Evolutionary conservation across 2,888 invertebrate species (phyloP).

Genomic region (Anthophora plumipes): DNA sequence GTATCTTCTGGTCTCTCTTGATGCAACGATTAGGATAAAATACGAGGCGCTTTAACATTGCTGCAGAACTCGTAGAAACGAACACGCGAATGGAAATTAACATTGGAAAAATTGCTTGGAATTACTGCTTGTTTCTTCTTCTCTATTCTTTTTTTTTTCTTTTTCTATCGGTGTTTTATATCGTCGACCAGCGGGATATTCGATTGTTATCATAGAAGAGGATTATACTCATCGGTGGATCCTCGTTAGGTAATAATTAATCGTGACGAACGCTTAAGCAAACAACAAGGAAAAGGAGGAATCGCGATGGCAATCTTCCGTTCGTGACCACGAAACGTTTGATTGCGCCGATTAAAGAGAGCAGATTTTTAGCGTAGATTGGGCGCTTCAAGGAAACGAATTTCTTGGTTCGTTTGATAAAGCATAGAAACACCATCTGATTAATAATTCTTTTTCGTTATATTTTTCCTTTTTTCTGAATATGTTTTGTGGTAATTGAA

Average conservation of each 20-base stretch:
- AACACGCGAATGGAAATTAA: neutral
- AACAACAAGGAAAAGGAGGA: constrained; percentile 48
- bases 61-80: neutral
- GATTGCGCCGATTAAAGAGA: constrained; percentile 22
- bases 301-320: constrained; percentile 39
- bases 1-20: neutral
- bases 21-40: neutral
- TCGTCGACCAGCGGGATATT: neutral
- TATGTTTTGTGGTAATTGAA: neutral
- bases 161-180: neutral
- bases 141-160: neutral
- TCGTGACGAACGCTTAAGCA: constrained; percentile 45
- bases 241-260: constrained; percentile 49
- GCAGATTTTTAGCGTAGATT: constrained; percentile 17
- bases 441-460: too few species aligned
- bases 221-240: constrained; percentile 31
- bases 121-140: neutral
- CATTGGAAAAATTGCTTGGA: neutral
- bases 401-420: neutral
- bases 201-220: constrained; percentile 20
- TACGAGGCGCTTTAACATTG: neutral
- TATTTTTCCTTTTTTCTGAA: neutral
- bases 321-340: constrained; percentile 33
- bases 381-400: neutral
- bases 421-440: neutral